These are phyloP conservation scores for Lagocephalus sceleratus DNA, from an alignment of 2,797 vertebrate species.

Conservation along the genomic window DNA sequence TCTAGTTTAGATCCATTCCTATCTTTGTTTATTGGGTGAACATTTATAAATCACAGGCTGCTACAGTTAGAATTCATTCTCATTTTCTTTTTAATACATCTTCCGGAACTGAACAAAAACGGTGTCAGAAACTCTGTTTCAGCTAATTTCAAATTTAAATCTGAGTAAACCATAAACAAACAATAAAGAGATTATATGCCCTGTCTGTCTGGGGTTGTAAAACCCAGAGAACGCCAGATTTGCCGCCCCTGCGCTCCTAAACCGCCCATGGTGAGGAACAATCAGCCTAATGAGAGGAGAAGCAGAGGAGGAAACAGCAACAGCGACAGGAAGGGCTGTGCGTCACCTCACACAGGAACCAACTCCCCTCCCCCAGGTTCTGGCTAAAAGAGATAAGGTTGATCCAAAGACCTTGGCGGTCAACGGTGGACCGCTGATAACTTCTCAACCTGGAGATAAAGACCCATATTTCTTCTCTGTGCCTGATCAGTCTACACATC, in stretches of 20 bases:
- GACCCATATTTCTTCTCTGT: slow-evolving; percentile 32
- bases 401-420: slow-evolving; percentile 72
- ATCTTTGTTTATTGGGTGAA: not conserved
- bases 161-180: no score
- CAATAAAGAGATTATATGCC: no score
- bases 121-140: no score
- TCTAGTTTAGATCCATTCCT: not conserved
- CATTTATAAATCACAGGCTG: not conserved
- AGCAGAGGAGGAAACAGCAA: slow-evolving; percentile 79
- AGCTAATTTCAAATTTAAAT: no score
- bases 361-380: slow-evolving; percentile 74
- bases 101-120: no score
- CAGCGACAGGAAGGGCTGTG: slow-evolving; percentile 83
- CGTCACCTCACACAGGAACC: slow-evolving; percentile 81
- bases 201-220: slow-evolving; percentile 27
- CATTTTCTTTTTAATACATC: not conserved
- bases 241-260: slow-evolving; percentile 19
- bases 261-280: slow-evolving; percentile 74
- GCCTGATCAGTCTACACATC: slow-evolving; percentile 15
- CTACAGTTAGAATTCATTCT: not conserved
- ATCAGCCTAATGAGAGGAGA: slow-evolving; percentile 75
- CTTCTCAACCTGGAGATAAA: slow-evolving; percentile 70
- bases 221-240: slow-evolving; percentile 18
- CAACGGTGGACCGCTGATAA: slow-evolving; percentile 73
- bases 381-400: slow-evolving; percentile 86